These are phyloP conservation scores for Agrotis exclamationis DNA, from an alignment of 2,888 invertebrate species.

Conservation along the genomic window DNA sequence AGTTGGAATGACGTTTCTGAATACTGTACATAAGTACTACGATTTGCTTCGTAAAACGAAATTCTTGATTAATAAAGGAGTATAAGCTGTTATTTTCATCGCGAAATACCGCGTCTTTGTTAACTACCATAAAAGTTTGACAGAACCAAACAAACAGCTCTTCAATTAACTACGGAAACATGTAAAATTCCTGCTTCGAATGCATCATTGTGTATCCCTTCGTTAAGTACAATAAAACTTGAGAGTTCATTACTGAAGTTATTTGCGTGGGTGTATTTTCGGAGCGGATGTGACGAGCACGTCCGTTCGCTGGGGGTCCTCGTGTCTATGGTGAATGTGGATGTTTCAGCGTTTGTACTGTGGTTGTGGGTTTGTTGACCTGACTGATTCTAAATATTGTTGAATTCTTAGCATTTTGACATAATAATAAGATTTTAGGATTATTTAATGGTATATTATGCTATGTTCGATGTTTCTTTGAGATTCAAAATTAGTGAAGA, in stretches of 20 bases:
- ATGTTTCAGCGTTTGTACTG: conserved; percentile 27
- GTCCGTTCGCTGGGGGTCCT: conserved; percentile 81
- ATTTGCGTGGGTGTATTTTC: conserved; percentile 75
- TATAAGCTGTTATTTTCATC: neutral
- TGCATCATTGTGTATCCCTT: conserved; percentile 47
- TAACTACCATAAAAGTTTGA: neutral
- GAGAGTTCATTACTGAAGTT: conserved; percentile 69
- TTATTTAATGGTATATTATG: too few relatives aligned
- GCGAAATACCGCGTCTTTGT: neutral
- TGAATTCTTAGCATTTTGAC: too few relatives aligned
- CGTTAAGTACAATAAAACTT: conserved; percentile 65
- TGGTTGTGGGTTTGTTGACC: conserved; percentile 24
- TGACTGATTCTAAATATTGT: neutral
- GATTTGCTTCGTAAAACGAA: too few relatives aligned
- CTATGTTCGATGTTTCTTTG: too few relatives aligned
- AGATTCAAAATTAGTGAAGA: too few relatives aligned
- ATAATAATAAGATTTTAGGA: too few relatives aligned
- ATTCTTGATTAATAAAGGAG: too few relatives aligned
- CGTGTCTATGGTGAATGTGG: conserved; percentile 26
- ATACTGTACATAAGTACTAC: too few relatives aligned
- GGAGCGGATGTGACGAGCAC: conserved; percentile 73
- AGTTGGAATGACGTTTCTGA: too few relatives aligned
- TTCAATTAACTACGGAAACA: conserved; percentile 35
- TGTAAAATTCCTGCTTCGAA: conserved; percentile 29
- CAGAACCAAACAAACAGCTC: neutral